phyloP scores from a whole-genome alignment of 2,113 vertebrate species.

The Pipra filicauda region DNA sequence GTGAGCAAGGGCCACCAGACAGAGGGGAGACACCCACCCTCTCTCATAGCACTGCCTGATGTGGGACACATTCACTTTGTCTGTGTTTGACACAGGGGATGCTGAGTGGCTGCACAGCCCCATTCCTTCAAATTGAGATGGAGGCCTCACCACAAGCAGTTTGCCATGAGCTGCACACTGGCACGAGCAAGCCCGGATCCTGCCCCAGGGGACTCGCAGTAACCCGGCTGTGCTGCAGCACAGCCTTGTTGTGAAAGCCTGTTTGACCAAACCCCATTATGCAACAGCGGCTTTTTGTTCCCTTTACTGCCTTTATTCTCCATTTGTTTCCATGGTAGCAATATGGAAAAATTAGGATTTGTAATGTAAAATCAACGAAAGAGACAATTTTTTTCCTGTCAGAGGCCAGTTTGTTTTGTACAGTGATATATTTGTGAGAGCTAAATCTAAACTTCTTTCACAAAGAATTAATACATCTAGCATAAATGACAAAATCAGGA shows the following conservation, averaged over 20 bases:
- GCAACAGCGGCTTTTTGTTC: neutral
- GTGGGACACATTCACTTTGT: rapidly evolving
- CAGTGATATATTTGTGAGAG: neutral
- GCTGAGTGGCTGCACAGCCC: neutral
- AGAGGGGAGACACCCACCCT: neutral
- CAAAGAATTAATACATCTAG: neutral
- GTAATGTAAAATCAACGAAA: neutral
- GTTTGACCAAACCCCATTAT: neutral
- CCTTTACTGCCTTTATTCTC: neutral
- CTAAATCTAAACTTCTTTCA: neutral
- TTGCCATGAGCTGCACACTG: neutral
- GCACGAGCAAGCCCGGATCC: neutral
- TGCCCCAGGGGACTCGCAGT: neutral
- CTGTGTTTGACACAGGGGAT: neutral
- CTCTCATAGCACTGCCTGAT: neutral
- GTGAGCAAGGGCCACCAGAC: neutral
- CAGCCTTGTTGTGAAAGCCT: neutral
- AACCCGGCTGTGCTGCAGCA: neutral
- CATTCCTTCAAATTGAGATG: neutral
- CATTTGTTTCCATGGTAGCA: conserved; percentile 50
- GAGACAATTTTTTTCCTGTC: neutral
- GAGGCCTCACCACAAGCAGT: neutral
- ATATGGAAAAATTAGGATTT: neutral
- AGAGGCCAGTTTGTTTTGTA: neutral
- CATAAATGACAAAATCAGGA: neutral